Base-by-base conservation (phyloP, 2,113 vertebrate genomes). In the Pholis gunnellus region DNA sequence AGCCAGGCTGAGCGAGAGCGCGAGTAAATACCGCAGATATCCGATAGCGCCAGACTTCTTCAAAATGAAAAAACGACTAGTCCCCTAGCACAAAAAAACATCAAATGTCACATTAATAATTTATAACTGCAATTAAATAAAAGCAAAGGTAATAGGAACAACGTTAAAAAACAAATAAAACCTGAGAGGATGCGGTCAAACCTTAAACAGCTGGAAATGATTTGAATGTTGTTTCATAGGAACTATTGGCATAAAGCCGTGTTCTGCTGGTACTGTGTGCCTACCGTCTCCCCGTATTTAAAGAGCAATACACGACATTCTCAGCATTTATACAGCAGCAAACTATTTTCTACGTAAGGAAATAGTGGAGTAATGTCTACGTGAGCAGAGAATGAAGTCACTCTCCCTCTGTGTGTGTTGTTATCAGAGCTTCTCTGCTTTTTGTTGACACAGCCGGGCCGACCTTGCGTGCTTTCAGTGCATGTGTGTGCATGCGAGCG, bases 141-240 rank as follows among this genome's bases (percentile, higher is more conserved):
- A 4, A 27, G 20, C 9, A 52, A 52, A 65, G 14, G 25, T 36
- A 65, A 67, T 60, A 74, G 46, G 70, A 74, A 40, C 22, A 13
- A 29, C 11, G 66, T 14, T 3, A 60, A 79, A 5, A 83, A 82
- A 44, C 1, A 31, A 27, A 44, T 2, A 31, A 27, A 61, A 42
- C 22, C 29, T 38, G 36, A 36, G 9, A 65, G 64, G 69, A 74
- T 80, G 40, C 52, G 72, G 40, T 82, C 7, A 59, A 84, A 71
- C 2, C 7, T 50, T 70, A 17, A 48, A 46, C 11, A 27, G 50
- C 68, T 65, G n/a, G 0, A 61, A 64, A 2, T 36, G 4, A 66
- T 72, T 61, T 36, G 25, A 66, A 31, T 57, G 20, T 57, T 67
- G 40, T 63, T 4, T 11, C 27, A 59, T 14, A 63, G 15, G 9